Conservation (phyloP, 2,797 vertebrate genomes). For the Tolypeutes matacus region DNA sequence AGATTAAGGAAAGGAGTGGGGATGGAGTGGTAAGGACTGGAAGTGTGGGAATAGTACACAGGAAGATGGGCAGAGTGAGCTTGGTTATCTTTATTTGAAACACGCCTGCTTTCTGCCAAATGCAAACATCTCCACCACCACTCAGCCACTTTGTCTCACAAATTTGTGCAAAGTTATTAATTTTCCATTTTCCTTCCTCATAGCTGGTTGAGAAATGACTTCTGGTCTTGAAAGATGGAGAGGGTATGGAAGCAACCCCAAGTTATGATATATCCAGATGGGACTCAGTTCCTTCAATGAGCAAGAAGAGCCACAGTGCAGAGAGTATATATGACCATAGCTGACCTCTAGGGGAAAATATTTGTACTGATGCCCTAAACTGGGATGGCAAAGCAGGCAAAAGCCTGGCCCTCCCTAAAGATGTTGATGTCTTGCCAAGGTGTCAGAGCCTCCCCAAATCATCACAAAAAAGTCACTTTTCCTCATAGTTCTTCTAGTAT, state of each 20-base stretch:
- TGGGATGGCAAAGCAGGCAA: not conserved
- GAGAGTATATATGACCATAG: not conserved
- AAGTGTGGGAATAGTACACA: too few relatives aligned
- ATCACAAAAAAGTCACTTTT: not conserved
- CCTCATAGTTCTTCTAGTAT: not conserved
- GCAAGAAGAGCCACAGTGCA: not conserved
- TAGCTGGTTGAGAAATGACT: too few relatives aligned
- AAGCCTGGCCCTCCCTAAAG: not conserved
- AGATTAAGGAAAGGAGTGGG: slow-evolving; percentile 52
- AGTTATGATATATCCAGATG: not conserved
- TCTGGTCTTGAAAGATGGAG: too few relatives aligned
- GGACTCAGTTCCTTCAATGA: not conserved
- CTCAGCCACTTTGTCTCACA: too few relatives aligned
- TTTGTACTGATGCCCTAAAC: not conserved
- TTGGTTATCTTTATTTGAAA: not conserved
- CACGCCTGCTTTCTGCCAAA: too few relatives aligned
- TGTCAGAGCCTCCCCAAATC: too few relatives aligned
- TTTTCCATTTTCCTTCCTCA: too few relatives aligned
- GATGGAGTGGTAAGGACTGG: slow-evolving; percentile 48
- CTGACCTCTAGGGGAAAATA: not conserved
- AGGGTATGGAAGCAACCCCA: too few relatives aligned
- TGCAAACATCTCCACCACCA: too few relatives aligned
- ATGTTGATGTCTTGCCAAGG: not conserved
- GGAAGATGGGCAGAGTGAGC: not conserved
- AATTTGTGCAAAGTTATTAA: too few relatives aligned